phyloP scores from a whole-genome alignment of 2,113 vertebrate species.

The Patagioenas fasciata region DNA sequence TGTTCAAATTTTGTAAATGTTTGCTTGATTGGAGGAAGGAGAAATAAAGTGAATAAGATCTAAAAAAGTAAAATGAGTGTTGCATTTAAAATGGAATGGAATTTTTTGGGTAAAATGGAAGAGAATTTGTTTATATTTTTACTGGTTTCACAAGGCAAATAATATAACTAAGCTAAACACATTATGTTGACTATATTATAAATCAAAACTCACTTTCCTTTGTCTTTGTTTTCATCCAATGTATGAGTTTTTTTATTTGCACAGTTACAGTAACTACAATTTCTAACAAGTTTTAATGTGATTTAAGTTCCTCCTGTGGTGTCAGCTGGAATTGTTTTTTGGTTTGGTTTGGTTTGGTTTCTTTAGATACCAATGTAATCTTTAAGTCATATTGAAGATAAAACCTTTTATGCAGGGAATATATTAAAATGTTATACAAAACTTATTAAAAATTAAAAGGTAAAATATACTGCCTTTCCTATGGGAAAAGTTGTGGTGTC shows the following conservation, averaged over 20 bases:
- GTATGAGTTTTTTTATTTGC: background rate
- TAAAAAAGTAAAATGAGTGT: background rate
- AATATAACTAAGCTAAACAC: background rate
- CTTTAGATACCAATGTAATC: background rate
- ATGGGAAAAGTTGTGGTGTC: background rate
- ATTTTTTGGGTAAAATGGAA: background rate
- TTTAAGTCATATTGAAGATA: background rate
- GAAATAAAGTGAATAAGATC: background rate
- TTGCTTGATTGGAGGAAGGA: background rate
- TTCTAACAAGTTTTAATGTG: background rate
- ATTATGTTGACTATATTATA: background rate
- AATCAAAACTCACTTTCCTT: background rate
- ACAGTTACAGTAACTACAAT: background rate
- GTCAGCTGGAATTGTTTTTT: background rate
- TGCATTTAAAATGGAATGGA: background rate
- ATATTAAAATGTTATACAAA: background rate
- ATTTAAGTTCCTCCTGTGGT: background rate
- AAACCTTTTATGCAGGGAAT: background rate
- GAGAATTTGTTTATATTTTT: background rate
- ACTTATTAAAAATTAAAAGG: background rate
- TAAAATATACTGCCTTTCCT: background rate
- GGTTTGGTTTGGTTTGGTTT: background rate
- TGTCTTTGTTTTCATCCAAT: background rate
- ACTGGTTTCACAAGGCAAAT: background rate
- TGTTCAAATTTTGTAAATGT: background rate